Percentiles rank a stretch among this genome's conserved stretches.
phyloP scores from a whole-genome alignment of 2,888 invertebrate genomes.

The Iphiclides podalirius region DNA sequence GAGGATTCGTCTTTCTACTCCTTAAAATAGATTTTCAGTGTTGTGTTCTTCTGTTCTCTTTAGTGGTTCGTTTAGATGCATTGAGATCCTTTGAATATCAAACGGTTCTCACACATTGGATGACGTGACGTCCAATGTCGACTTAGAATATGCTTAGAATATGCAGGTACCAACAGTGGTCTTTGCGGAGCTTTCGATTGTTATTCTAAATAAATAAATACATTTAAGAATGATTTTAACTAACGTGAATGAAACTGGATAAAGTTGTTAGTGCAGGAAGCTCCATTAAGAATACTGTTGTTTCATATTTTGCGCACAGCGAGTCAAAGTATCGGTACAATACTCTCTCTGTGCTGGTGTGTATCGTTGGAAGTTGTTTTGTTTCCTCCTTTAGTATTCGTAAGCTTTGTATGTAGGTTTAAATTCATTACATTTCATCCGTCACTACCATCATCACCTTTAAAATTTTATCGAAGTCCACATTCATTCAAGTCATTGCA shows the following conservation, averaged over 20 bases:
- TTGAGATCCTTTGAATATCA: constrained; percentile 10
- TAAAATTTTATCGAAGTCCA: too few relatives aligned
- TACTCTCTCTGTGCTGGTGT: constrained; percentile 58
- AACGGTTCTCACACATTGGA: constrained; percentile 14
- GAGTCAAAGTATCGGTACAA: constrained; percentile 64
- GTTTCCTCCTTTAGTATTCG: not conserved
- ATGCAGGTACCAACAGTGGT: not conserved
- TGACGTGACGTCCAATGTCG: constrained; percentile 17
- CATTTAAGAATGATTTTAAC: not conserved
- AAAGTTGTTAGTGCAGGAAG: too few relatives aligned
- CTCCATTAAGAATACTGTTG: constrained; percentile 3
- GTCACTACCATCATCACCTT: not conserved
- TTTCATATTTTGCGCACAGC: constrained; percentile 34
- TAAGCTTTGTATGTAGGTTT: constrained; percentile 4
- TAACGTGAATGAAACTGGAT: not conserved
- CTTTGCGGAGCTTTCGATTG: not conserved
- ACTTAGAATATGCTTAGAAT: constrained; percentile 1
- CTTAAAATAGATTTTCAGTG: constrained; percentile 50
- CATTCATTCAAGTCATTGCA: too few relatives aligned
- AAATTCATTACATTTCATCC: not conserved
- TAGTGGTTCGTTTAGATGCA: not conserved
- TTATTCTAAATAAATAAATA: not conserved
- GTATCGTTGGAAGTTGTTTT: constrained; percentile 38
- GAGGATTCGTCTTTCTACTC: constrained; percentile 39
- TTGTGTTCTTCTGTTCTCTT: constrained; percentile 36